phyloP scores from a whole-genome alignment of 2,113 vertebrate species.

The Proterorhinus semilunaris region DNA sequence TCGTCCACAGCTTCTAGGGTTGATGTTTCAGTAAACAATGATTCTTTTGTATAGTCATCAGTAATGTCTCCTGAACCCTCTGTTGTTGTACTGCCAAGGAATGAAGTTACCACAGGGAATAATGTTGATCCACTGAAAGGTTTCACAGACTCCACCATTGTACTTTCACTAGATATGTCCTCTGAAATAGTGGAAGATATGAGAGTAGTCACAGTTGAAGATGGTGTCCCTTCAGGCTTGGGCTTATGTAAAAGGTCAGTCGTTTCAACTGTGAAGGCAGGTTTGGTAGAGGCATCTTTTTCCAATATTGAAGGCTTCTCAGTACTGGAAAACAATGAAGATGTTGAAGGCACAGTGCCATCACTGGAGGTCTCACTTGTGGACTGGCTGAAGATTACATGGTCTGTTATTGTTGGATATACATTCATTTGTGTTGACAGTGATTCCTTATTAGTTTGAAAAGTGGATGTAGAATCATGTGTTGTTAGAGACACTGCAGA shows the following conservation, averaged over 20 bases:
- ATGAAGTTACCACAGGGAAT: neutral
- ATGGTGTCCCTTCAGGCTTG: neutral
- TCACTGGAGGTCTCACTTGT: neutral
- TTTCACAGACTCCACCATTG: neutral
- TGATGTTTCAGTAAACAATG: neutral
- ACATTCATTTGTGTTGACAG: neutral
- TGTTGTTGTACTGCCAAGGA: neutral
- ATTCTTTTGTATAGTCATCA: neutral
- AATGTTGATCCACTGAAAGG: neutral
- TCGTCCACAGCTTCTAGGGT: neutral
- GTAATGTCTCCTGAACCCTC: neutral
- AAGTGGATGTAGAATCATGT: neutral
- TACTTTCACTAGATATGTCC: neutral
- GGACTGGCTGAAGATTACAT: neutral
- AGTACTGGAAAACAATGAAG: constrained; percentile 15
- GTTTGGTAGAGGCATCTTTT: neutral
- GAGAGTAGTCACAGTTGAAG: neutral
- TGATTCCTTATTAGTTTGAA: neutral
- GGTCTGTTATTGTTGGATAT: neutral
- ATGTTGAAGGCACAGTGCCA: neutral
- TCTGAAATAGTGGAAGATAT: neutral
- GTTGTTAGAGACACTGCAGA: no score
- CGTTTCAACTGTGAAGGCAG: no score
- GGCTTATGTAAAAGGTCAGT: no score
- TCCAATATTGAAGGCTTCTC: neutral